A percentile compares a stretch with the other conserved stretches of the same genome.
Evolutionary conservation across 2,888 invertebrate species (phyloP).

Genomic region (Linnaemya vulpina): DNA sequence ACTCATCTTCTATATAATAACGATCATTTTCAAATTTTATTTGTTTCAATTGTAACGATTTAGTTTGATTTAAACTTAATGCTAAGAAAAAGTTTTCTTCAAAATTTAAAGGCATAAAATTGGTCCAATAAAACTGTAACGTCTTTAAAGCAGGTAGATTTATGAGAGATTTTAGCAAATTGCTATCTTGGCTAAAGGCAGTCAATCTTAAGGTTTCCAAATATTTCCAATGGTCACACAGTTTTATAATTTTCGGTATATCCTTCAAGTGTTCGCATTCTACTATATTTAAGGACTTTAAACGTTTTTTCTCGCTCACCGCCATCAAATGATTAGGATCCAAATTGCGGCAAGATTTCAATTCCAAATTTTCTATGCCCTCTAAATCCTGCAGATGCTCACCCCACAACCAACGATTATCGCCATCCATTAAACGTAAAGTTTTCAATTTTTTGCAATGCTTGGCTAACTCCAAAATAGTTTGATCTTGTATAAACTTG

Average conservation of each 20-base stretch:
- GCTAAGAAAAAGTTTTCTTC: slow-evolving; percentile 58
- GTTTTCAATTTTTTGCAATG: slow-evolving; percentile 65
- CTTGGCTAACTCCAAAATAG: slow-evolving; percentile 64
- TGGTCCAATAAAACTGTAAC: slow-evolving; percentile 71
- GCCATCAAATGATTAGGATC: slow-evolving; percentile 52
- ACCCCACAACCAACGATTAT: slow-evolving; percentile 67
- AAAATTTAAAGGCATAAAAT: slow-evolving; percentile 65
- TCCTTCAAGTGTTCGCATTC: slow-evolving; percentile 66
- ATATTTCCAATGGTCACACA: slow-evolving; percentile 51
- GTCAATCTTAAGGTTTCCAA: slow-evolving; percentile 64
- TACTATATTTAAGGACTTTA: slow-evolving; percentile 67
- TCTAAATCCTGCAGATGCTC: slow-evolving; percentile 65
- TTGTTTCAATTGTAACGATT: slow-evolving; percentile 36
- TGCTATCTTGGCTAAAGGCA: slow-evolving; percentile 59
- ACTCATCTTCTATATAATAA: slow-evolving; percentile 66
- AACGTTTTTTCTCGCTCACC: slow-evolving; percentile 31
- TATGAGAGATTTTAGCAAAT: slow-evolving; percentile 62
- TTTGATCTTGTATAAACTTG: slow-evolving; percentile 70
- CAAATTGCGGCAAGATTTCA: slow-evolving; percentile 69
- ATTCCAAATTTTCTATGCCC: slow-evolving; percentile 63
- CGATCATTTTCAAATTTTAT: slow-evolving; percentile 69
- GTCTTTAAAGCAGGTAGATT: slow-evolving; percentile 43
- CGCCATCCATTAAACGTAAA: slow-evolving; percentile 65
- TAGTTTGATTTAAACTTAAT: slow-evolving; percentile 30
- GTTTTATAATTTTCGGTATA: slow-evolving; percentile 56